Conservation (phyloP, 2,888 invertebrate genomes). For the Drosophila fulvimacula region DNA sequence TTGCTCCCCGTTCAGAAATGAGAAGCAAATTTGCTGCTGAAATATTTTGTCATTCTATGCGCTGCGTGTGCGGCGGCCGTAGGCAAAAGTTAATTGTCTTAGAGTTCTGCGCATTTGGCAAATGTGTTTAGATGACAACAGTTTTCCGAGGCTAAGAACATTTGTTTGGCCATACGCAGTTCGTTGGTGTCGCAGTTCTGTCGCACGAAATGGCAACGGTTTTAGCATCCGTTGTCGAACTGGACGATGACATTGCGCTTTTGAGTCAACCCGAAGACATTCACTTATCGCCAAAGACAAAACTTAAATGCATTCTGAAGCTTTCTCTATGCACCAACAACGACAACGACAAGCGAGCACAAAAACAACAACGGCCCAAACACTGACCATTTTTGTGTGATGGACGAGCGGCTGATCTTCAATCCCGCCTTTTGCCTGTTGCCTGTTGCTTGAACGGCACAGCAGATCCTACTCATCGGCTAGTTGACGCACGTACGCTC, state of each 20-base stretch:
- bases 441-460: constrained; percentile 15
- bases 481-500: constrained; percentile 77
- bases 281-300: constrained; percentile 63
- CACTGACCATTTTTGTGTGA: constrained; percentile 41
- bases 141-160: constrained; percentile 53
- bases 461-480: constrained; percentile 76
- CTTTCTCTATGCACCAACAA: constrained; percentile 46
- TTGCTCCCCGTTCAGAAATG: constrained; percentile 33
- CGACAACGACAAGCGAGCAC: neutral
- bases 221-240: constrained; percentile 75
- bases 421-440: constrained; percentile 41
- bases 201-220: constrained; percentile 75
- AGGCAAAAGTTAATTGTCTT: constrained; percentile 66
- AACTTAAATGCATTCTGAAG: constrained; percentile 52
- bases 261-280: constrained; percentile 56
- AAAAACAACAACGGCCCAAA: constrained; percentile 33
- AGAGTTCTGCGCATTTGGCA: constrained; percentile 58
- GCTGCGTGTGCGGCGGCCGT: constrained; percentile 51
- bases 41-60: constrained; percentile 63
- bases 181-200: constrained; percentile 58
- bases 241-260: constrained; percentile 69
- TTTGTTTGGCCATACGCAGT: constrained; percentile 36
- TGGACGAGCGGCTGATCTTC: constrained; percentile 54
- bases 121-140: constrained; percentile 47
- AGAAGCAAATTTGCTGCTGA: constrained; percentile 50